A percentile compares a stretch with the other conserved stretches of the same genome.
Evolutionary conservation across 2,113 vertebrate species (phyloP).

Genomic region (Calonectris borealis): DNA sequence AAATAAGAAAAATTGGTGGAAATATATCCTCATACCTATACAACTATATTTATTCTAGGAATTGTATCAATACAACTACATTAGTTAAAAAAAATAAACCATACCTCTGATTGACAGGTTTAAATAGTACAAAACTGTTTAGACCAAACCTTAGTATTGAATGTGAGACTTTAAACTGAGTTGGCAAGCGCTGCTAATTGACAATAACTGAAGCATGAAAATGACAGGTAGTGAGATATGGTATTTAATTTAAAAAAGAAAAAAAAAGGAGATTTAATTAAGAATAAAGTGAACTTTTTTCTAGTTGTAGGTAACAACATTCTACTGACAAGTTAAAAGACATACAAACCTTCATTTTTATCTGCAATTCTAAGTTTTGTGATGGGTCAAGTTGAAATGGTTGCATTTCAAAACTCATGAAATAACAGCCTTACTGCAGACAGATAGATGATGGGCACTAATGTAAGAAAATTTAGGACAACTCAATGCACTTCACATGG

Average conservation of each 20-base stretch:
- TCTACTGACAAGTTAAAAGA: neutral
- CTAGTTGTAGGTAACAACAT: neutral
- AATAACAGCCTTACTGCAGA: neutral
- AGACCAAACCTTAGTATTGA: neutral
- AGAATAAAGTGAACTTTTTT: neutral
- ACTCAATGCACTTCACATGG: neutral
- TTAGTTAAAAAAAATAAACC: neutral
- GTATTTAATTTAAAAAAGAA: neutral
- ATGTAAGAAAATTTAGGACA: neutral
- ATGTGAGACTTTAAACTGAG: neutral
- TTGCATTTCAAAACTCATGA: neutral
- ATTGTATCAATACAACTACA: neutral
- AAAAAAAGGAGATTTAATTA: neutral
- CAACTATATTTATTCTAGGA: neutral
- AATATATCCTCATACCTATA: neutral
- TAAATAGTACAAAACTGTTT: neutral
- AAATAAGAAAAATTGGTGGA: slow-evolving; percentile 10
- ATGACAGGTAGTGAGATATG: neutral
- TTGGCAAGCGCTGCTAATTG: neutral
- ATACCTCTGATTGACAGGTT: neutral
- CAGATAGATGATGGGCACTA: neutral
- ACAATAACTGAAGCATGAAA: neutral
- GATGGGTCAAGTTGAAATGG: neutral
- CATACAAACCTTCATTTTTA: neutral
- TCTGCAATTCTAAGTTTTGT: neutral